Conservation (phyloP, 2,113 vertebrate genomes). For the Cacatua alba region DNA sequence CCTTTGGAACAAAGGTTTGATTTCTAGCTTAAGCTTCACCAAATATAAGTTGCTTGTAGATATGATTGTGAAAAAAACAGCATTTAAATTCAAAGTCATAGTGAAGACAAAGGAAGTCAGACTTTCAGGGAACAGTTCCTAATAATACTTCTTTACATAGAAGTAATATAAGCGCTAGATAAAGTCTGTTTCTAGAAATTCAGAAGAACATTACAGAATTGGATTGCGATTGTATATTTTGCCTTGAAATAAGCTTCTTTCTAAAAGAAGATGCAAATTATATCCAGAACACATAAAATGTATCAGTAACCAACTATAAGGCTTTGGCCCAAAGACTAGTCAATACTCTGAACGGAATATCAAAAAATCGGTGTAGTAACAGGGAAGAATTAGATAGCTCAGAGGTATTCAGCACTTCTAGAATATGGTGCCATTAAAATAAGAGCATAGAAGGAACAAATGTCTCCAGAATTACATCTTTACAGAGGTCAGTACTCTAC, state of each 20-base stretch:
- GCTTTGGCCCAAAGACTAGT: background rate
- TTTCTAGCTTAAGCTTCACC: background rate
- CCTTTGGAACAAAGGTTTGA: background rate
- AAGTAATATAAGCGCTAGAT: background rate
- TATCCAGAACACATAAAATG: background rate
- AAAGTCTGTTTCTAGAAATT: background rate
- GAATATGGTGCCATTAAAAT: background rate
- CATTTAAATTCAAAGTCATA: background rate
- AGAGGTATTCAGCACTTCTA: background rate
- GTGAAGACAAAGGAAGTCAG: background rate
- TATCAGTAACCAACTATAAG: background rate
- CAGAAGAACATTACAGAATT: background rate
- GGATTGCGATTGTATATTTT: background rate
- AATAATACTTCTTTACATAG: background rate
- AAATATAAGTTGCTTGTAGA: background rate
- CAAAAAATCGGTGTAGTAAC: background rate
- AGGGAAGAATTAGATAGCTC: background rate
- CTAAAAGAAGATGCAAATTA: background rate
- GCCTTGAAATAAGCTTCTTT: background rate
- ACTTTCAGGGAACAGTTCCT: background rate
- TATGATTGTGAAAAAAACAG: background rate
- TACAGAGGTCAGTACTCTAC: background rate
- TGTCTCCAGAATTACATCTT: background rate
- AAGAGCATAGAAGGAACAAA: background rate
- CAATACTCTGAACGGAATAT: background rate